phyloP scores from a whole-genome alignment of 2,113 vertebrate genomes.

The Piliocolobus tephrosceles region DNA sequence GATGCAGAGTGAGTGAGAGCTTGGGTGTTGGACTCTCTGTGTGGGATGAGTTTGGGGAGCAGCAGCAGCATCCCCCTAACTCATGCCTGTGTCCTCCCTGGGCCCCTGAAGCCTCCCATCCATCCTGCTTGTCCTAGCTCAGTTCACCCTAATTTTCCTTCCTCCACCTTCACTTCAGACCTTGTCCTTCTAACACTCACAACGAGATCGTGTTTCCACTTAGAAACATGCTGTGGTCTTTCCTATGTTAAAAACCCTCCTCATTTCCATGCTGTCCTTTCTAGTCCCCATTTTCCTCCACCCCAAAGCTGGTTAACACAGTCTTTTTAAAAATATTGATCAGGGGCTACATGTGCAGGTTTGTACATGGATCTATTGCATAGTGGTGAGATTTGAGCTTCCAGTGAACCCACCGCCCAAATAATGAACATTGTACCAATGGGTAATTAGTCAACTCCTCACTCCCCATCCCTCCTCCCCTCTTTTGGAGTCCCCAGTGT shows the following conservation, averaged over 20 bases:
- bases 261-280: background rate
- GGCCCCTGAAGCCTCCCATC: background rate
- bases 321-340: background rate
- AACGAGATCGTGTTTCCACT: background rate
- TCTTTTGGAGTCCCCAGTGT: too few relatives aligned
- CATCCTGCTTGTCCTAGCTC: background rate
- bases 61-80: background rate
- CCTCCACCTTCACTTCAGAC: background rate
- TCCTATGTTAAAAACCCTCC: background rate
- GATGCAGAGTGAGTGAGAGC: accelerated
- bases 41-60: background rate
- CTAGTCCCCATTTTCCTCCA: background rate
- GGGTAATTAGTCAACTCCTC: too few relatives aligned
- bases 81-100: background rate
- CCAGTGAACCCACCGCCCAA: too few relatives aligned
- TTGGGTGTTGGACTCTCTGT: background rate
- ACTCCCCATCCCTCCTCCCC: too few relatives aligned
- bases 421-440: too few relatives aligned
- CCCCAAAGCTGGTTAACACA: background rate
- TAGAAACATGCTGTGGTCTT: background rate
- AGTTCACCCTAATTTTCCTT: background rate
- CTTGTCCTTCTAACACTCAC: background rate
- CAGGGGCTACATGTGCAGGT: too few relatives aligned
- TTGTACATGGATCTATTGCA: too few relatives aligned
- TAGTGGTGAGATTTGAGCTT: too few relatives aligned